Conservation (phyloP, 2,797 vertebrate genomes). For the Falco columbarius region DNA sequence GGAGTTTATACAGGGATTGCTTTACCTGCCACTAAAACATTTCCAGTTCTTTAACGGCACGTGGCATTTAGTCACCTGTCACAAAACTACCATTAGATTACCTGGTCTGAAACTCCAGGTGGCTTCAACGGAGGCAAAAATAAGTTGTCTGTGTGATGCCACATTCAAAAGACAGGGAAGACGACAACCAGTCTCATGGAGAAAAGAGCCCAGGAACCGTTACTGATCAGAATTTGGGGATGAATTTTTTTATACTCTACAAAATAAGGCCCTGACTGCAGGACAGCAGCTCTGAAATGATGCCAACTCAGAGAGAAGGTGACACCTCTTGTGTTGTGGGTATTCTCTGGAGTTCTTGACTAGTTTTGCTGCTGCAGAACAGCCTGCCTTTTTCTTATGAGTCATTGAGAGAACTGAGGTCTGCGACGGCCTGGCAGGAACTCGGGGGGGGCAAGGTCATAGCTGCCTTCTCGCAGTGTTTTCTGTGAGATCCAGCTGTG, state of each 20-base stretch:
- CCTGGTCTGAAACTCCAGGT: neutral
- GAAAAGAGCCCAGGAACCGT: neutral
- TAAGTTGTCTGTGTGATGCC: neutral
- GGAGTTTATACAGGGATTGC: neutral
- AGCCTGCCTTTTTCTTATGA: neutral
- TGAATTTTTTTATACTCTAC: neutral
- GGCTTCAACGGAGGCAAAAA: neutral
- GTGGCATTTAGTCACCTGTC: neutral
- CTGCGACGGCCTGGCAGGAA: neutral
- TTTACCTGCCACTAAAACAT: neutral
- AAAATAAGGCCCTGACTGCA: neutral
- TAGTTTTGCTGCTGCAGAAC: neutral
- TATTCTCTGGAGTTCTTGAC: neutral
- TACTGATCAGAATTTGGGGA: neutral
- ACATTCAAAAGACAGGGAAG: neutral
- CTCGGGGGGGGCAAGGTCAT: neutral
- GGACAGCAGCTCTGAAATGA: neutral
- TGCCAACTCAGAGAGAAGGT: neutral
- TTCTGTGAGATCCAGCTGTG: neutral
- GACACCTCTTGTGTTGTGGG: neutral
- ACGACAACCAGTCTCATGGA: neutral
- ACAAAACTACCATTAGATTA: neutral
- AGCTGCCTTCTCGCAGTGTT: neutral
- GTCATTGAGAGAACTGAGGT: neutral
- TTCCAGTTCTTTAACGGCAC: neutral